Percentiles rank a stretch among this genome's conserved stretches.
Evolutionary conservation across 2,888 invertebrate genomes (phyloP).

Genomic region (Leucozona laternaria): DNA sequence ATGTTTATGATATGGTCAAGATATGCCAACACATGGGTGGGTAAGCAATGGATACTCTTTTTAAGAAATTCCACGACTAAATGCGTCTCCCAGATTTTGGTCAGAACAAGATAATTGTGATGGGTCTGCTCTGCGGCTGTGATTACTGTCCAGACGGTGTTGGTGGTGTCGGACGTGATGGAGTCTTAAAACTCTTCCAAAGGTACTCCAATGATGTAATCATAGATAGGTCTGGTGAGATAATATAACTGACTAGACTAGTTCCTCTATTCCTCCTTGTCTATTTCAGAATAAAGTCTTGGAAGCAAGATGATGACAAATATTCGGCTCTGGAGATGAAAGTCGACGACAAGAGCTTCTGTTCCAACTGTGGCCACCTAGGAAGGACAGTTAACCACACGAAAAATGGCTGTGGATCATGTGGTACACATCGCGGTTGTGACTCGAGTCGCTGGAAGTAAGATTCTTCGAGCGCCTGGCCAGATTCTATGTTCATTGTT

Average conservation of each 20-base stretch:
- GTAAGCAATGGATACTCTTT: constrained; percentile 34
- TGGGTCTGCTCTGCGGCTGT: constrained; percentile 94
- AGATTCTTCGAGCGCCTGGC: constrained; percentile 31
- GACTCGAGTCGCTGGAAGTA: constrained; percentile 87
- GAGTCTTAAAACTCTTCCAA: constrained; percentile 89
- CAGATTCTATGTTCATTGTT: neutral
- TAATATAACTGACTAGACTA: neutral
- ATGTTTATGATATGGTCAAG: constrained; percentile 89
- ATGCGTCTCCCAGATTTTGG: constrained; percentile 86
- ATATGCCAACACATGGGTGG: constrained; percentile 87
- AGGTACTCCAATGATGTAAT: constrained; percentile 87
- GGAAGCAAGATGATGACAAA: constrained; percentile 86
- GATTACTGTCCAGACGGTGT: constrained; percentile 93
- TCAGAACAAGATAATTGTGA: constrained; percentile 91
- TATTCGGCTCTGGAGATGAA: constrained; percentile 85
- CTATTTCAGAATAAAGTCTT: constrained; percentile 85
- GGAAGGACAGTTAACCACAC: constrained; percentile 84
- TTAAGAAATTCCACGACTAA: neutral
- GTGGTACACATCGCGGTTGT: constrained; percentile 87
- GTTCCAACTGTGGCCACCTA: constrained; percentile 89
- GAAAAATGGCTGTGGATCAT: constrained; percentile 86
- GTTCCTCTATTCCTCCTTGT: neutral
- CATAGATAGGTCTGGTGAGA: constrained; percentile 85
- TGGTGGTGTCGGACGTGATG: constrained; percentile 90
- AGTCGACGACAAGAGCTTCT: constrained; percentile 86